Evolutionary conservation across 2,797 vertebrate genomes (phyloP), one percentile per base, ranked within the genome.

Genomic region (Stomatorhinus walkeri): DNA sequence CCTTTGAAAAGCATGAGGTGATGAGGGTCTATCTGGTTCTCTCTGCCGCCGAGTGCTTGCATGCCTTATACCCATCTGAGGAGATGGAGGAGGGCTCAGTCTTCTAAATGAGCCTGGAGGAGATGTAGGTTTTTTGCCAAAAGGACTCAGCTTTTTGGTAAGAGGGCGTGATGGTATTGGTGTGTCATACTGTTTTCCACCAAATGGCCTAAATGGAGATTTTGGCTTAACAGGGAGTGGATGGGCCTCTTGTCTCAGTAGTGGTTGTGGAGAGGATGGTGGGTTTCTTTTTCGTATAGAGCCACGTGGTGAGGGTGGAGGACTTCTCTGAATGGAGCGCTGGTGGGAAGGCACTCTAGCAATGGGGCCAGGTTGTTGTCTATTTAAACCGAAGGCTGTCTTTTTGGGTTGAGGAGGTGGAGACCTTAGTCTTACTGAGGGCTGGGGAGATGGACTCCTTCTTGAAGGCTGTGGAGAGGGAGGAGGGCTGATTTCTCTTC

Each of bases 151-250:
- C 43, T 51, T 86, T 64, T 24, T 87, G 22, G 93, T 5, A 7
- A 85, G 91, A 16, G 94, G 94, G 92, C 93, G 95, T 61, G 24
- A 90, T 87, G 93, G 89, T 68, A 92, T 88, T 88, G 93, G 90
- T n/a, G 96, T 95, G 32, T 91, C 90, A 92, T 72, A 91, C 91
- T 92, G 95, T 90, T 92, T 94, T 89, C 92, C 92, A 92, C 92
- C 92, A 88, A 94, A 94, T 48, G 93, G 89, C 72, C 91, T 92
- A 16, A 92, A 91, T 59, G 89, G 90, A 87, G 91, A 89, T 91
- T 91, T 93, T 93, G 87, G 89, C 28, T 92, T 92, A 89, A 87
- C 91, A 88, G 91, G 91, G 5, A 93, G 92, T 49, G 92, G 92
- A 91, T 93, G 93, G 93, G 86, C 93, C 94, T 92, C 93, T 36